phyloP scores from a whole-genome alignment of 2,113 vertebrate species.

The Thinocorus orbignyianus region DNA sequence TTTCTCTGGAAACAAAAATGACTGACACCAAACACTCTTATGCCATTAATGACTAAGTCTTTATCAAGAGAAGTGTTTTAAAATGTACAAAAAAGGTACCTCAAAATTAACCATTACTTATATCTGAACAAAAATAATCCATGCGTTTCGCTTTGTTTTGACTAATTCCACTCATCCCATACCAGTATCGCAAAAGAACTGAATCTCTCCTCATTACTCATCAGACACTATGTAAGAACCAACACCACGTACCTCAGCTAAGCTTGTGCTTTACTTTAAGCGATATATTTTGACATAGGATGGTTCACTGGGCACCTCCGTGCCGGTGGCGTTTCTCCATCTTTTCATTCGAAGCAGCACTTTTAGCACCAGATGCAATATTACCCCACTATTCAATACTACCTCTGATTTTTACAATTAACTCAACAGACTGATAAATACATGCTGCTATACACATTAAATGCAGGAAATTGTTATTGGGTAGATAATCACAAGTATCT shows the following conservation, averaged over 20 bases:
- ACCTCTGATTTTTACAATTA: conserved; percentile 90
- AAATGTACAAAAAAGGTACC: conserved; percentile 63
- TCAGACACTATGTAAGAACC: conserved; percentile 71
- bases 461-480: conserved; percentile 78
- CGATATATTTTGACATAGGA: conserved; percentile 77
- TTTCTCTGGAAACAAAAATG: conserved; percentile 24
- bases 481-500: conserved; percentile 74
- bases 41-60: not conserved
- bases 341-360: conserved; percentile 79
- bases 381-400: conserved; percentile 87
- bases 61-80: conserved; percentile 22
- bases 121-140: conserved; percentile 48
- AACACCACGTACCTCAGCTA: conserved; percentile 87
- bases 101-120: conserved; percentile 23
- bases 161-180: not conserved
- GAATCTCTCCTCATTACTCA: conserved; percentile 39
- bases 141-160: not conserved
- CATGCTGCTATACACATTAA: conserved; percentile 86
- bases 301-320: conserved; percentile 63
- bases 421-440: conserved; percentile 80
- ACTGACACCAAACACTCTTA: conserved; percentile 16
- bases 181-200: conserved; percentile 59
- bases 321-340: conserved; percentile 68
- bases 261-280: conserved; percentile 75
- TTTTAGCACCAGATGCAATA: conserved; percentile 88